phyloP scores from a whole-genome alignment of 2,113 vertebrate species.

The Oceanites oceanicus region DNA sequence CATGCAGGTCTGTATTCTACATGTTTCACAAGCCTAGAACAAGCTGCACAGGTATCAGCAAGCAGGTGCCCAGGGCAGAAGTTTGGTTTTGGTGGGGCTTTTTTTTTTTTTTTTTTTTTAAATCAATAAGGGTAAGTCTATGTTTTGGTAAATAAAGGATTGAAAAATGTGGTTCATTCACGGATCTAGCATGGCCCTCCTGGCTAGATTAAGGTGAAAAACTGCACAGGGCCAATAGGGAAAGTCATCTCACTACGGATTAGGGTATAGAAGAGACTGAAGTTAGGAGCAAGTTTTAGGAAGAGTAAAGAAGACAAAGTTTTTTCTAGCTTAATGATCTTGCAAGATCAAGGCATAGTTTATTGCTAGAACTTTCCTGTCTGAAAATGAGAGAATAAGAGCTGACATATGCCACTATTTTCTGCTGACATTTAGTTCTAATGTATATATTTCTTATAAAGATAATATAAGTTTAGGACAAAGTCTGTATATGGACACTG shows the following conservation, averaged over 20 bases:
- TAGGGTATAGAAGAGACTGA: background rate
- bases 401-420: background rate
- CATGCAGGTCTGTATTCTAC: background rate
- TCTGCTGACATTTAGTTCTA: background rate
- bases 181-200: background rate
- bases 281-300: background rate
- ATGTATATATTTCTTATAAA: background rate
- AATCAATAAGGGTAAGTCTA: background rate
- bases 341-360: background rate
- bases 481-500: background rate
- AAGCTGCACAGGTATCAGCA: background rate
- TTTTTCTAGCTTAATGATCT: background rate
- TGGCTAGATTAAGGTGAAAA: background rate
- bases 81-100: background rate
- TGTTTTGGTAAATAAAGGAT: background rate
- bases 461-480: background rate
- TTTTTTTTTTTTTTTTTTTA: background rate
- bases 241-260: background rate
- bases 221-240: background rate
- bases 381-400: background rate
- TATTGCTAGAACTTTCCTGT: background rate
- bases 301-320: background rate
- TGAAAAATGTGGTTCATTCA: background rate
- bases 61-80: too few relatives aligned
- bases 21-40: background rate